Evolutionary conservation across 2,113 vertebrate species (phyloP), one percentile per base, ranked within the genome.

Genomic region (Ctenodactylus gundi): DNA sequence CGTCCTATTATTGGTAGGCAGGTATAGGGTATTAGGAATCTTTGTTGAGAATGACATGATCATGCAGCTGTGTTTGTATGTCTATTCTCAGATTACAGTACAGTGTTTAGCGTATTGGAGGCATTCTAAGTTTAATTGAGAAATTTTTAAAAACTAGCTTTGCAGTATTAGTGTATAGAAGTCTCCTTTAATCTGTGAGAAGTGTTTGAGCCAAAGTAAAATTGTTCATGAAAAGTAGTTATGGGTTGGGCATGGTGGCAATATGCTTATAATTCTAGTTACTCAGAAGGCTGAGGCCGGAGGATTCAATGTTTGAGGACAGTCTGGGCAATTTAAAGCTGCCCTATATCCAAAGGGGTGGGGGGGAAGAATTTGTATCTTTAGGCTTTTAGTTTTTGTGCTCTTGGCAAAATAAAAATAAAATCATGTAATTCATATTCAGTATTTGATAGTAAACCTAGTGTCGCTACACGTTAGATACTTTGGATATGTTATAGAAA

Each of bases 131-230:
- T 77, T 68, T 57, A 53, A 46, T 53, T 73, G 10, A 91, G 23
- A 85, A 60, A 58, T 58, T 46, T 49, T 62, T 25, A 39, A 55
- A 36, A 82, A 39, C 75, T 53, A 67, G 58, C 51, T 93, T 77
- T 85, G 39, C 4, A 85, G 65, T 23, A 53, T 6, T 31, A 65
- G 41, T 15, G 51, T 86, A 67, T 77, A 31, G 81, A 93, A 92
- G 62, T 46, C 46, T 90, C 17, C 46, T 94, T 92, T 70, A 88
- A 87, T 92, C 3, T 96, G 21, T 29, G 65, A 94, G 39, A 70
- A 58, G 64, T 55, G 21, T n/a, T 96, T 94, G 65, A 91, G 93
- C 34, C 72, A 75, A 95, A 51, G 49, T 92, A 64, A 95, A 92
- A 77, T 92, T 88, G 14, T 78, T 81, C 46, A 34, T 90, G 58